A percentile compares a stretch with the other conserved stretches of the same genome.
These are phyloP conservation scores for Patiria miniata DNA, from an alignment of 35 echinoderm and acorn worm genomes.

Conservation along the genomic window DNA sequence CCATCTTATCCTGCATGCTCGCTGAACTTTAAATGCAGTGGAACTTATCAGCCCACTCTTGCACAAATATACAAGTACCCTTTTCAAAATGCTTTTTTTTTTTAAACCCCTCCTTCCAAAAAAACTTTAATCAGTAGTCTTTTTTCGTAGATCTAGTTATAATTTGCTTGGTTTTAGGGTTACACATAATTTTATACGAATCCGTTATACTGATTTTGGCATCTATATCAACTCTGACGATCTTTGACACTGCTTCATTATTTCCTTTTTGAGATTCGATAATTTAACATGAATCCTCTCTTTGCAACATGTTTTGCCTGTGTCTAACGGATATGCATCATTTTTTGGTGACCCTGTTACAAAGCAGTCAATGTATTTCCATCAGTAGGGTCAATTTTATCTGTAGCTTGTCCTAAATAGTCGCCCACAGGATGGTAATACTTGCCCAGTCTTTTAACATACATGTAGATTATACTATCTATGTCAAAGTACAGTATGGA, in stretches of 20 bases:
- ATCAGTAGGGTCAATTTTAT: slow-evolving; percentile 31
- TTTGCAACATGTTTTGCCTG: not conserved
- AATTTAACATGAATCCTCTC: slow-evolving; percentile 24
- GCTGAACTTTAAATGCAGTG: not conserved
- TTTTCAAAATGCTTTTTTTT: too few species aligned
- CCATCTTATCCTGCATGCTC: not conserved
- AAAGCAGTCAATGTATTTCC: slow-evolving; percentile 48
- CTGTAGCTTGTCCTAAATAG: slow-evolving; percentile 39
- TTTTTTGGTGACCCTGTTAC: slow-evolving; percentile 29
- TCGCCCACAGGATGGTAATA: not conserved
- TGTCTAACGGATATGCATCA: slow-evolving; percentile 42
- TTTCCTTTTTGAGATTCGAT: not conserved
- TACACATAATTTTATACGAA: not conserved
- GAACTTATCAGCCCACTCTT: not conserved
- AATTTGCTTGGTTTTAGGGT: not conserved
- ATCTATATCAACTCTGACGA: not conserved
- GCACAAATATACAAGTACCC: too few species aligned
- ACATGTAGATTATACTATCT: slow-evolving; percentile 29
- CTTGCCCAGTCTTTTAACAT: not conserved
- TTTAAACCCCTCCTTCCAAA: too few species aligned
- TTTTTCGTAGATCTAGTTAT: not conserved
- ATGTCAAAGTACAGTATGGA: slow-evolving; percentile 64
- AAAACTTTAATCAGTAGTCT: too few species aligned
- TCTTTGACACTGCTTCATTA: not conserved
- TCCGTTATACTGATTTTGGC: not conserved